These are phyloP conservation scores for Germaria angustata DNA, from an alignment of 2,888 invertebrate species.

Conservation along the genomic window DNA sequence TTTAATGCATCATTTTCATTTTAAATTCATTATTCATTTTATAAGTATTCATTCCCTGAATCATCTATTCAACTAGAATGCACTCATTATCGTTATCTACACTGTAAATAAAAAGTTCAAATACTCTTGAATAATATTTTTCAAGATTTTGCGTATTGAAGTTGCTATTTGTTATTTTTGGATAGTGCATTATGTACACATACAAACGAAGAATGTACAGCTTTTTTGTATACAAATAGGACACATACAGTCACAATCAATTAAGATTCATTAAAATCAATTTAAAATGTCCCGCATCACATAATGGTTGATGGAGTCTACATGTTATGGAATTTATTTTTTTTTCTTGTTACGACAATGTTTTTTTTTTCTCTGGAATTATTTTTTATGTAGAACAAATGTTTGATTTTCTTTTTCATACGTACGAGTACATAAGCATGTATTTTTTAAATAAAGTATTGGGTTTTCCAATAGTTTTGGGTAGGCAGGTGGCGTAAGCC, in stretches of 20 bases:
- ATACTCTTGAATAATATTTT: conserved; percentile 17
- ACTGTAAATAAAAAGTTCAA: conserved; percentile 34
- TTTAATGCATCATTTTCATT: neutral
- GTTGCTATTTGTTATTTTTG: conserved; percentile 30
- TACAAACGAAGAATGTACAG: conserved; percentile 10
- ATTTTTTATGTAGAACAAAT: conserved; percentile 61
- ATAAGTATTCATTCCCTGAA: neutral
- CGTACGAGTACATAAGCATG: neutral
- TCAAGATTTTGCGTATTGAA: conserved; percentile 35
- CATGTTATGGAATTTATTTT: conserved; percentile 64
- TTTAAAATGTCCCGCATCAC: conserved; percentile 80
- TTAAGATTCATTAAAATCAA: conserved; percentile 81
- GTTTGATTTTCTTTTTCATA: conserved; percentile 43
- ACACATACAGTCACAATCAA: conserved; percentile 78
- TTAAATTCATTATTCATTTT: neutral
- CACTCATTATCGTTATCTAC: conserved; percentile 19
- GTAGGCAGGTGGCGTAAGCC: too few relatives aligned
- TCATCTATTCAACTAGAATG: neutral
- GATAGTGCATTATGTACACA: conserved; percentile 38
- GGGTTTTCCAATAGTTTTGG: neutral
- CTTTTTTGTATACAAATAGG: conserved; percentile 24
- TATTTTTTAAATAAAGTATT: neutral
- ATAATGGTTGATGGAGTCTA: conserved; percentile 63
- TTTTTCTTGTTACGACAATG: neutral
- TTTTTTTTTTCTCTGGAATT: conserved; percentile 40